A percentile compares a stretch with the other conserved stretches of the same genome.
phyloP scores from a whole-genome alignment of 2,888 invertebrate species.

The Monoplex corrugatus region DNA sequence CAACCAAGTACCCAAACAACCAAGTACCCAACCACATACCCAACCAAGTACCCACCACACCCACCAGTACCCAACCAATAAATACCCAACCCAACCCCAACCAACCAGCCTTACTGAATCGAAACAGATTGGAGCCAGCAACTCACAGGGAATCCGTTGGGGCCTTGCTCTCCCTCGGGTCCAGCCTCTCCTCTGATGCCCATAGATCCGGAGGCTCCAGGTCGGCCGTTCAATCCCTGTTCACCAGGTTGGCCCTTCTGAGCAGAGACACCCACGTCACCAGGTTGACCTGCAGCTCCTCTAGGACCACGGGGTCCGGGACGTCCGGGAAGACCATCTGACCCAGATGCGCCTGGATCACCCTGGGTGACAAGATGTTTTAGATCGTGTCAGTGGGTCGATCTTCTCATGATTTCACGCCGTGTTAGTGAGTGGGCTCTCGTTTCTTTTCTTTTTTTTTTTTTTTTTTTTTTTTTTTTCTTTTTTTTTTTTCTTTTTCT shows the following conservation, averaged over 20 bases:
- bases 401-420: too few relatives aligned
- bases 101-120: too few relatives aligned
- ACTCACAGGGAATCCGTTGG: slow-evolving; percentile 67
- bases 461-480: too few relatives aligned
- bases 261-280: slow-evolving; percentile 47
- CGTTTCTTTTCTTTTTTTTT: too few relatives aligned
- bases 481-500: too few relatives aligned
- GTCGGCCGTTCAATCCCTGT: slow-evolving; percentile 49
- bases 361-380: slow-evolving; percentile 83
- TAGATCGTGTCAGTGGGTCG: neutral
- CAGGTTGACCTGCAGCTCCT: slow-evolving; percentile 51
- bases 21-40: neutral
- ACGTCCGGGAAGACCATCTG: slow-evolving; percentile 83
- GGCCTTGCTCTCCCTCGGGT: slow-evolving; percentile 78
- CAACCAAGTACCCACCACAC: too few relatives aligned
- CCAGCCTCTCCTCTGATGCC: slow-evolving; percentile 71
- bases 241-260: slow-evolving; percentile 45
- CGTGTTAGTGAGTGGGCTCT: too few relatives aligned
- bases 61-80: too few relatives aligned
- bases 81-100: too few relatives aligned
- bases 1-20: neutral
- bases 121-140: too few relatives aligned
- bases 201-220: slow-evolving; percentile 64
- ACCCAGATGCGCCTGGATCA: slow-evolving; percentile 82
- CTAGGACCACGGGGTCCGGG: slow-evolving; percentile 54